Evolutionary conservation across 2,797 vertebrate species (phyloP), one percentile per base, ranked within the genome.

Genomic region (Danio albolineatus): DNA sequence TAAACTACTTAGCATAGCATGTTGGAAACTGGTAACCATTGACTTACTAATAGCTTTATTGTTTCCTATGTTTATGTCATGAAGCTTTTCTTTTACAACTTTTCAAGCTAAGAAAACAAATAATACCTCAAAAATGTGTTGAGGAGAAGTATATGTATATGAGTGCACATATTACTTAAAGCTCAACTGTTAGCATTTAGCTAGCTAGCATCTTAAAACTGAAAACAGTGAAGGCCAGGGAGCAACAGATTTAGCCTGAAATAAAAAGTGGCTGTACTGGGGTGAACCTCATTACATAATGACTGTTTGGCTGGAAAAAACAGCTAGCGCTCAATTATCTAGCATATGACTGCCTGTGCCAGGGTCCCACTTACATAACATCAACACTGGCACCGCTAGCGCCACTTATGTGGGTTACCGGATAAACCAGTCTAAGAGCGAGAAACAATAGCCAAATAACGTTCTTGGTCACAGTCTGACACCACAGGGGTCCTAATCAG

Each of bases 261-360:
- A 57, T 54, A 48, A 57, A 71, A n/a, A 39, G 49, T 19, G 7
- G 65, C 38, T 28, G 19, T 61, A 14, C 59, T 73, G 10, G n/a
- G 39, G 59, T 65, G 53, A 72, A 62, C 69, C n/a, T 78, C 53
- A 73, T 81, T 81, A 81, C 51, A 60, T 64, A 83, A 73, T 61
- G 43, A 38, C 53, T 51, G 36, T 48, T 72, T 78, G 46, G 14
- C 64, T 21, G 16, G 44, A 39, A 56, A 38, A 69, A 46, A 72
- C 49, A 71, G 16, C 59, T 60, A 48, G 48, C 4, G 46, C 59
- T 69, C 78, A 66, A 76, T 39, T 76, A 69, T 71, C 48, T 4
- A 54, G 39, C 57, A 72, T 62, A 36, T 59, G 64, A 66, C 51
- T 46, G 76, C 10, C 43, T 66, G 65, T 36, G 44, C 36, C 60